Conservation (phyloP, 1,140 invertebrate genomes). For the Calliphora vicina region DNA sequence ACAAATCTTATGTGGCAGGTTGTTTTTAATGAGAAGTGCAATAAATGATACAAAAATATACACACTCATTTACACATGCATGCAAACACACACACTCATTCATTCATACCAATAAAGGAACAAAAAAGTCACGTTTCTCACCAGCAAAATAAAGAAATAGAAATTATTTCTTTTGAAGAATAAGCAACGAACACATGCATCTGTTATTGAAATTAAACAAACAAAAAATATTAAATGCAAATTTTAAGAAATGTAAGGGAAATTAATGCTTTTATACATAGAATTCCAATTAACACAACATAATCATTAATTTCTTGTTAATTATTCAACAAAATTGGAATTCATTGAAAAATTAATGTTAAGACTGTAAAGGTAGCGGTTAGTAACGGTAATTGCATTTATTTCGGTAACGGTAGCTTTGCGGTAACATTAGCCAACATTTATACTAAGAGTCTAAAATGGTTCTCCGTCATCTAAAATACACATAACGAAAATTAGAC, state of each 20-base stretch:
- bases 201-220: too few relatives aligned
- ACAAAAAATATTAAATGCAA: not conserved
- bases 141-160: not conserved
- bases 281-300: too few relatives aligned
- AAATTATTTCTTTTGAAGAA: not conserved
- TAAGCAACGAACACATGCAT: not conserved
- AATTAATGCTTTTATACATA: not conserved
- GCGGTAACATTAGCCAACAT: too few relatives aligned
- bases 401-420: too few relatives aligned
- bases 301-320: too few relatives aligned
- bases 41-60: conserved; percentile 23
- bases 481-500: too few relatives aligned
- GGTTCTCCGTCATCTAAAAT: too few relatives aligned
- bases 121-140: conserved; percentile 23
- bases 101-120: not conserved
- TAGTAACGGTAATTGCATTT: too few relatives aligned
- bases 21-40: conserved; percentile 32
- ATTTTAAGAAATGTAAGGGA: not conserved
- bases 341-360: too few relatives aligned
- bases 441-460: too few relatives aligned
- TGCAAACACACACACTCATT: not conserved
- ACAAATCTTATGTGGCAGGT: conserved; percentile 26
- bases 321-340: too few relatives aligned
- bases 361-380: too few relatives aligned
- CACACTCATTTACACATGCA: not conserved